phyloP scores from a whole-genome alignment of 2,113 vertebrate genomes.

The Urocynchramus pylzowi region DNA sequence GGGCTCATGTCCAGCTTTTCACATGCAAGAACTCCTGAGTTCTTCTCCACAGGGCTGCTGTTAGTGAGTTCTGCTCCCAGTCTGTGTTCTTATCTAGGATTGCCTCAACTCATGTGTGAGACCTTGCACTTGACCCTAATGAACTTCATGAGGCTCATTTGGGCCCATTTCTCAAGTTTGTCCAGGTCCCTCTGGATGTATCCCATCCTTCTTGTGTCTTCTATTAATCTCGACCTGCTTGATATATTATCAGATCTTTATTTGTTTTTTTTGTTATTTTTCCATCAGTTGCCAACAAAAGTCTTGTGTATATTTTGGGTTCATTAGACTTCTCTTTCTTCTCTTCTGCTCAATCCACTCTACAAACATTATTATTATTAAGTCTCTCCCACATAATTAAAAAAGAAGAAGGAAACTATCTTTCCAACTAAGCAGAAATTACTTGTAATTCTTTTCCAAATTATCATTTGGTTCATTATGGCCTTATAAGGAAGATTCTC shows the following conservation, averaged over 20 bases:
- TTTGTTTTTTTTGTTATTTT: not conserved
- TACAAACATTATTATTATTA: not conserved
- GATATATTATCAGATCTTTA: not conserved
- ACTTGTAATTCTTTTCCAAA: not conserved
- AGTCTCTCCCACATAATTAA: not conserved
- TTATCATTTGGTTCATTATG: not conserved
- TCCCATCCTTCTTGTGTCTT: not conserved
- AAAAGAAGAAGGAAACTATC: not conserved
- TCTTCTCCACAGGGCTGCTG: not conserved
- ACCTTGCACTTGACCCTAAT: not conserved
- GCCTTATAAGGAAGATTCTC: not conserved
- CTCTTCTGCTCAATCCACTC: not conserved
- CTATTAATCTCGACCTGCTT: not conserved
- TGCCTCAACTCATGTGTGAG: not conserved
- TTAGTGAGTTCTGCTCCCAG: not conserved
- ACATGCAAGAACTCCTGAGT: fast-evolving
- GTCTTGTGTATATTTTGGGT: not conserved
- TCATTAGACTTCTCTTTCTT: not conserved
- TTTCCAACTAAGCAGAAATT: not conserved
- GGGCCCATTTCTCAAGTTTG: not conserved
- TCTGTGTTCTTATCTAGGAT: not conserved
- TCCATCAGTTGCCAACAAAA: not conserved
- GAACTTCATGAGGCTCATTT: not conserved
- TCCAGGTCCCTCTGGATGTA: not conserved
- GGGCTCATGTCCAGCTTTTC: not conserved